These are phyloP conservation scores for Oreochromis niloticus DNA, from an alignment of 2,113 vertebrate species.

Conservation along the genomic window DNA sequence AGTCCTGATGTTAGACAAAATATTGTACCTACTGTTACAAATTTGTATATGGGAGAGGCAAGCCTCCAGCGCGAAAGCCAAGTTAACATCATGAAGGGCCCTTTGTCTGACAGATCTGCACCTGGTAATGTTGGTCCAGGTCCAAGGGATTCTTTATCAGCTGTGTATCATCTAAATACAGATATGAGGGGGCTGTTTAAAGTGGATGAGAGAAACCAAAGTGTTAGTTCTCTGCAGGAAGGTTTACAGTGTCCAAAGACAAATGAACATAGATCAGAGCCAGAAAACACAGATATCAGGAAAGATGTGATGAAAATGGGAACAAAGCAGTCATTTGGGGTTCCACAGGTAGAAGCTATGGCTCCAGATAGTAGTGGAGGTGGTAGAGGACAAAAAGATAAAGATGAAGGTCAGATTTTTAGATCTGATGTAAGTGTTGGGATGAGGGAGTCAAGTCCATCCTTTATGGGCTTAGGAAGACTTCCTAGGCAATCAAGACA, in stretches of 20 bases:
- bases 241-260: neutral
- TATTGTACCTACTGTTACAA: neutral
- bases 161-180: neutral
- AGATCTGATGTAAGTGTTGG: neutral
- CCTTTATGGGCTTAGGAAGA: neutral
- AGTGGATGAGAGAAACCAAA: neutral
- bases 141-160: neutral
- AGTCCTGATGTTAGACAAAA: neutral
- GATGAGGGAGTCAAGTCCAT: neutral
- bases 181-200: neutral
- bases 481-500: neutral
- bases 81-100: neutral
- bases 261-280: neutral
- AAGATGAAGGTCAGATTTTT: neutral
- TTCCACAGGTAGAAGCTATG: neutral
- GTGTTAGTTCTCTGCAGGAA: neutral
- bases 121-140: neutral
- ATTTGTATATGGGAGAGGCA: neutral
- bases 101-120: neutral
- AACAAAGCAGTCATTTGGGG: neutral
- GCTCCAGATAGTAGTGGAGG: neutral
- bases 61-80: neutral
- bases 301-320: neutral
- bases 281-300: neutral
- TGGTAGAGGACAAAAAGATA: neutral